A percentile compares a stretch with the other conserved stretches of the same genome.
phyloP scores from a whole-genome alignment of 1,140 invertebrate genomes.

The Psilanteris sp. region DNA sequence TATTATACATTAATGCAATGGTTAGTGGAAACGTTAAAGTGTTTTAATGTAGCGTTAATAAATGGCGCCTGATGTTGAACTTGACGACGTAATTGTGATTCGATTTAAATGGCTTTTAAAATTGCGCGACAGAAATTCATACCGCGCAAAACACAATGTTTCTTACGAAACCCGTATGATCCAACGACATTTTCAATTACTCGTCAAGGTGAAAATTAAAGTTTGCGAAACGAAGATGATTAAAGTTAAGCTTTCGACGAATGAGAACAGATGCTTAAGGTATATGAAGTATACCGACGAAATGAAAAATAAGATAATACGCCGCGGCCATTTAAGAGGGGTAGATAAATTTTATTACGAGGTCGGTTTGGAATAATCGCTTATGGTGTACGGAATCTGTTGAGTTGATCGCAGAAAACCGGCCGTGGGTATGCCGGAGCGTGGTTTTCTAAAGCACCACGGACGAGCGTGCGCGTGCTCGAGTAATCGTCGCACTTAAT shows the following conservation, averaged over 20 bases:
- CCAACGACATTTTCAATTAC: too few relatives aligned
- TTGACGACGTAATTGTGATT: conserved; percentile 2
- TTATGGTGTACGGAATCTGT: conserved; percentile 37
- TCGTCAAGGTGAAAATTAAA: too few relatives aligned
- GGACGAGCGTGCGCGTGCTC: conserved; percentile 53
- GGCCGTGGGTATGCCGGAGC: conserved; percentile 22
- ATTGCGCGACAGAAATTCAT: too few relatives aligned
- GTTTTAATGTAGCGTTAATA: conserved; percentile 6
- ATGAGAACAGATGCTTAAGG: not conserved
- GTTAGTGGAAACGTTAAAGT: conserved; percentile 11
- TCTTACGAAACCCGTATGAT: too few relatives aligned
- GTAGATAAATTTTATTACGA: conserved; percentile 12
- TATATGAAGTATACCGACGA: not conserved
- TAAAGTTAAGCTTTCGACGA: too few relatives aligned
- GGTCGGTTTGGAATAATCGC: conserved; percentile 22
- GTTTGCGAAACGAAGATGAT: too few relatives aligned
- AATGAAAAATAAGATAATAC: conserved; percentile 22
- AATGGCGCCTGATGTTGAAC: not conserved
- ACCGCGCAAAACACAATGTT: too few relatives aligned
- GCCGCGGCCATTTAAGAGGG: not conserved
- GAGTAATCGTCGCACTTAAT: conserved; percentile 62
- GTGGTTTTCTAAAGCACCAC: conserved; percentile 41
- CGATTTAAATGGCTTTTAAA: not conserved
- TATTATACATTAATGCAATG: conserved; percentile 10
- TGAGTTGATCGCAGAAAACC: conserved; percentile 35